Evolutionary conservation across 2,797 vertebrate species (phyloP), one percentile per base, ranked within the genome.

Genomic region (Xerus rutilus): DNA sequence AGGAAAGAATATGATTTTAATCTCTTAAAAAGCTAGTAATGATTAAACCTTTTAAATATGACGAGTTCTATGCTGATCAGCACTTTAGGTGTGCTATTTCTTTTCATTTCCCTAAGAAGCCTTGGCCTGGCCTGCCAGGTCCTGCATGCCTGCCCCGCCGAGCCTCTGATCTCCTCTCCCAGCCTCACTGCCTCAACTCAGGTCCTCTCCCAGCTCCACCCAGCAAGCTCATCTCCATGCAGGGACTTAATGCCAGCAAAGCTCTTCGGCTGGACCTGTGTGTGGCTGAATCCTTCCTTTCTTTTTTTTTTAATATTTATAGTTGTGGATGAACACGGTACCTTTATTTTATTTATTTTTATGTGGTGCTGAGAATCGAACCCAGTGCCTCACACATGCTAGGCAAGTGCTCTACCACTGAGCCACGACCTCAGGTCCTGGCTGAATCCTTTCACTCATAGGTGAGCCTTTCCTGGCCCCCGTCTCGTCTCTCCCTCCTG

Each of bases 201-300:
- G 32, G 79, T 18, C 86, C 47, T 67, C 65, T 11, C 43, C 23
- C 0, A 0, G 43, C 85, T 85, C 0, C 0, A 32, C 39, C 18
- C 21, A 39, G 39, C 39, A 39, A 39, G 39, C 39, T 39, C 39
- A 39, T 39, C 39, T 39, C 39, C 39, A 39, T 39, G 39, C 39
- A 35, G 64, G 52, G 39, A 17, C 74, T 25, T 32, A 3, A 23
- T 0, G 1, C 3, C 20, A 17, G 3, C 11, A 17, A 32, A 4
- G 52, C 57, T 69, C 69, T 49, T 45, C 77, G 15, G 45, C 23
- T 54, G 14, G n/a, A 39, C 49, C 35, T 8, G 39, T 2, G 10
- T 6, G 1, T n/a, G 39, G 12, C 47, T 28, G 9, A 9, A 35
- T 12, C 7, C 79, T 7, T 57, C 35, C 10, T 39, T 39, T 39